These are phyloP conservation scores for Vidua chalybeata DNA, from an alignment of 2,113 vertebrate species.

Conservation along the genomic window DNA sequence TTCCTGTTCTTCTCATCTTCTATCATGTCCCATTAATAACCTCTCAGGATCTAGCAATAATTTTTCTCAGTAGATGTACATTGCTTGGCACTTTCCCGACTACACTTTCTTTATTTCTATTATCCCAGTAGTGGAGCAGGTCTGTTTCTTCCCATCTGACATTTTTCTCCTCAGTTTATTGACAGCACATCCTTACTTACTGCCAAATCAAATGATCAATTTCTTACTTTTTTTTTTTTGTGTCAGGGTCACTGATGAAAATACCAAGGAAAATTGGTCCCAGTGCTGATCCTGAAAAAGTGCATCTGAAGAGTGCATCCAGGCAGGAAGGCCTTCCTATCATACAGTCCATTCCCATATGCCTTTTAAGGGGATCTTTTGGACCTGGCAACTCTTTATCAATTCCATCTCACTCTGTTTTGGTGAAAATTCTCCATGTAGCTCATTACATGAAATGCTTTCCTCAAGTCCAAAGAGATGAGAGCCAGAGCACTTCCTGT, in stretches of 20 bases:
- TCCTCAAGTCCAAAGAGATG: not conserved
- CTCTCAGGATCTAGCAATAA: not conserved
- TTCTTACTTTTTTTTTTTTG: conserved; percentile 1
- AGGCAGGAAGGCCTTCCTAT: not conserved
- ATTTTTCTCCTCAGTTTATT: not conserved
- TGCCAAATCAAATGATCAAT: conserved; percentile 4
- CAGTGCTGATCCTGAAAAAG: not conserved
- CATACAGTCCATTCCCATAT: accelerated
- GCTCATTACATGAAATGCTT: not conserved
- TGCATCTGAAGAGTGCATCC: not conserved
- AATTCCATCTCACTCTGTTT: not conserved
- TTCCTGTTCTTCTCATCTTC: conserved; percentile 12
- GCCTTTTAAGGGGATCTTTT: not conserved
- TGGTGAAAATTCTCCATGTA: not conserved
- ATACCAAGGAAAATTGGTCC: not conserved
- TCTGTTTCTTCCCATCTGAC: not conserved
- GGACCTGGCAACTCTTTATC: not conserved
- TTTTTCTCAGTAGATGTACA: not conserved
- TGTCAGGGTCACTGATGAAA: not conserved
- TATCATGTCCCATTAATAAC: not conserved
- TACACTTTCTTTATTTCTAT: not conserved
- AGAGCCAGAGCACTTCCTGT: not conserved
- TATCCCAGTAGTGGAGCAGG: not conserved
- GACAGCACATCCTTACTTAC: not conserved
- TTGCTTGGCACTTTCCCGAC: not conserved